Evolutionary conservation across 2,888 invertebrate genomes (phyloP).

Genomic region (Idaea biselata): DNA sequence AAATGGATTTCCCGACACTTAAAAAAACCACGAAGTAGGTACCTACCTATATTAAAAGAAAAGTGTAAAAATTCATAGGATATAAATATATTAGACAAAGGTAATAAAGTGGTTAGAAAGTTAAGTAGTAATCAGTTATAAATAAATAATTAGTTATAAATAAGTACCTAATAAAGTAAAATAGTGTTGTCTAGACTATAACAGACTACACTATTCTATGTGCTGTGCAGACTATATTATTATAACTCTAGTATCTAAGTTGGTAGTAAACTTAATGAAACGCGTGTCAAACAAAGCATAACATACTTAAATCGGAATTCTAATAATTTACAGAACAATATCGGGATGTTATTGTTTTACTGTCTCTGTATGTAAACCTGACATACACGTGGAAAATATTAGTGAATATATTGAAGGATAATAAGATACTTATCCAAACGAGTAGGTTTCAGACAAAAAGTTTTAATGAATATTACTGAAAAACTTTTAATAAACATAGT

Average conservation of each 20-base stretch:
- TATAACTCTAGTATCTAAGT: too few species aligned
- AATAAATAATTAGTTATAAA: too few species aligned
- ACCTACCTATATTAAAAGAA: too few species aligned
- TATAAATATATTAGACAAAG: too few species aligned
- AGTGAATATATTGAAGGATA: neutral
- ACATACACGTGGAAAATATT: slow-evolving; percentile 27
- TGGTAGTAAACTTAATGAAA: slow-evolving; percentile 12
- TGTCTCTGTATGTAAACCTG: slow-evolving; percentile 24
- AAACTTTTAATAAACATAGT: too few species aligned
- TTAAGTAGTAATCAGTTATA: too few species aligned
- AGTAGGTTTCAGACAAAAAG: neutral
- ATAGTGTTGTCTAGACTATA: neutral
- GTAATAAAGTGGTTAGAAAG: too few species aligned
- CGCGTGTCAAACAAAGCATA: slow-evolving; percentile 20
- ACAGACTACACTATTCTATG: neutral
- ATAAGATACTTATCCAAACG: neutral
- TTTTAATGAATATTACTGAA: too few species aligned
- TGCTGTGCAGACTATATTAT: too few species aligned
- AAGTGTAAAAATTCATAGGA: too few species aligned
- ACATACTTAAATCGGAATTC: slow-evolving; percentile 15
- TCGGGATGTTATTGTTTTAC: slow-evolving; percentile 30
- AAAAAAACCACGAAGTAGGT: neutral
- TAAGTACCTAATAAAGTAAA: neutral
- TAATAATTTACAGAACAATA: slow-evolving; percentile 26
- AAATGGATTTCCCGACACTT: slow-evolving; percentile 2